Percentiles rank a stretch among this genome's conserved stretches.
These are phyloP conservation scores for Masnerella sp. DNA, from an alignment of 2,888 invertebrate genomes.

Conservation along the genomic window DNA sequence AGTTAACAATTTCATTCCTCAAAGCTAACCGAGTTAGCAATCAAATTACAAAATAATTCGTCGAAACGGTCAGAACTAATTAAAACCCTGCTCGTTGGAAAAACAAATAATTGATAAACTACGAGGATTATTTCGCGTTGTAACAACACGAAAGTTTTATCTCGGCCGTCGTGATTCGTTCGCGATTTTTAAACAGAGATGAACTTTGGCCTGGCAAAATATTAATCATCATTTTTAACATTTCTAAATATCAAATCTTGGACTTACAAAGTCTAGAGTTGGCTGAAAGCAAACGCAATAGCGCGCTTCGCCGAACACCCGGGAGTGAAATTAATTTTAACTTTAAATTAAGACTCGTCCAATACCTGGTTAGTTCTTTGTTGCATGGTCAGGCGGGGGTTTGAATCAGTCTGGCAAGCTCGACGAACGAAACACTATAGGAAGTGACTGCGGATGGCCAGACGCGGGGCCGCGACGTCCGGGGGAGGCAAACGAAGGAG, in stretches of 20 bases:
- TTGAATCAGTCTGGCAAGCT: conserved; percentile 62
- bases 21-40: conserved; percentile 25
- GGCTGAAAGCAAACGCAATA: conserved; percentile 58
- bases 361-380: conserved; percentile 76
- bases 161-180: conserved; percentile 21
- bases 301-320: conserved; percentile 57
- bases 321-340: conserved; percentile 77
- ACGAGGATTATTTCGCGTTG: background rate
- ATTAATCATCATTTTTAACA: conserved; percentile 57
- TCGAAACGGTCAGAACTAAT: conserved; percentile 35
- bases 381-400: conserved; percentile 67
- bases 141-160: conserved; percentile 38
- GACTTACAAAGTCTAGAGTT: conserved; percentile 53
- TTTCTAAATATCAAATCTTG: conserved; percentile 58
- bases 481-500: conserved; percentile 57
- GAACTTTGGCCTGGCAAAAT: conserved; percentile 50
- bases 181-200: conserved; percentile 43
- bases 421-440: conserved; percentile 54
- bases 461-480: conserved; percentile 49
- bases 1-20: conserved; percentile 11
- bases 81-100: background rate
- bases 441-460: conserved; percentile 59
- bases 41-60: conserved; percentile 31
- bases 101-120: conserved; percentile 35
- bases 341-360: conserved; percentile 77